Percentiles rank a stretch among this genome's conserved stretches.
phyloP scores from a whole-genome alignment of 2,888 invertebrate species.

The Troides helena region DNA sequence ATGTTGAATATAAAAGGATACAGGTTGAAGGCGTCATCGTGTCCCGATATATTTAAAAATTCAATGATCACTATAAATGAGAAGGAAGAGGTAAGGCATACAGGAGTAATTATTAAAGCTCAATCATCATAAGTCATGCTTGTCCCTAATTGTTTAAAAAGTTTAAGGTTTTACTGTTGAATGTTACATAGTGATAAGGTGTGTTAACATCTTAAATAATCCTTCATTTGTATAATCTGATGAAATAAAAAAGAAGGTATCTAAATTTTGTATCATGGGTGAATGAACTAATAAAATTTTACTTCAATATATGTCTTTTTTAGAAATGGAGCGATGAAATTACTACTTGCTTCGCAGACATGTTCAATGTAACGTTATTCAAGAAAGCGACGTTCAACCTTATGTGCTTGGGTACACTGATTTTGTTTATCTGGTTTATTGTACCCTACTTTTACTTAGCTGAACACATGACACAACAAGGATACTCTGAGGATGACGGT shows the following conservation, averaged over 20 bases:
- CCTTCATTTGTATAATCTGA: no score
- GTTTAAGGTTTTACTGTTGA: no score
- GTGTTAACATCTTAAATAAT: no score
- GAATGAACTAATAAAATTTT: no score
- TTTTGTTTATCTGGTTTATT: slow-evolving; percentile 96
- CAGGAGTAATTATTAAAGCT: no score
- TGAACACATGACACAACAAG: slow-evolving; percentile 86
- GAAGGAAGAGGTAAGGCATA: slow-evolving; percentile 84
- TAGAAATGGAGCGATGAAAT: slow-evolving; percentile 74
- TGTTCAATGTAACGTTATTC: slow-evolving; percentile 89
- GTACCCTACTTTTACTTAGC: slow-evolving; percentile 97
- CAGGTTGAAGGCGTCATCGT: slow-evolving; percentile 90
- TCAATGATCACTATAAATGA: slow-evolving; percentile 92
- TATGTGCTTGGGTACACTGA: slow-evolving; percentile 91
- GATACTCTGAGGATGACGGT: slow-evolving; percentile 85
- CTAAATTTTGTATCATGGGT: no score
- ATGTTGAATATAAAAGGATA: slow-evolving; percentile 91
- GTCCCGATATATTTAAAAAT: slow-evolving; percentile 93
- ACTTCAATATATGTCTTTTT: slow-evolving; percentile 26
- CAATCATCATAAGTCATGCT: no score
- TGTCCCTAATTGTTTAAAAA: no score
- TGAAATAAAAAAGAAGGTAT: no score
- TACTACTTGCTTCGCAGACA: slow-evolving; percentile 58
- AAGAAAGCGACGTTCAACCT: slow-evolving; percentile 88
- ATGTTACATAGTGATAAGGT: no score